These are phyloP conservation scores for Hypomecis punctinalis DNA, from an alignment of 2,888 invertebrate species.

Conservation along the genomic window DNA sequence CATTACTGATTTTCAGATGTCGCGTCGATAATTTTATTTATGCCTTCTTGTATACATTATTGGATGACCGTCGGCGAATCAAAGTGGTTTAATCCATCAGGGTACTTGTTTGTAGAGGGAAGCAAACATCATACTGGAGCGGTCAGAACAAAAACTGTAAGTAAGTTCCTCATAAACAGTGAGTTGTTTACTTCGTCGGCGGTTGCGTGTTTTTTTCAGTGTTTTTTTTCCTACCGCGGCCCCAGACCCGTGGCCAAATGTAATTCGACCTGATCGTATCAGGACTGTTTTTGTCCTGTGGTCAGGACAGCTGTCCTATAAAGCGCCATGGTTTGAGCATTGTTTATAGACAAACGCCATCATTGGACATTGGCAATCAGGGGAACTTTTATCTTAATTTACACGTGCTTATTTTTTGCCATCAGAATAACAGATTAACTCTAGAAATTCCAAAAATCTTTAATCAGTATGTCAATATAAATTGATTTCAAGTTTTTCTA, in stretches of 20 bases:
- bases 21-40: constrained; percentile 66
- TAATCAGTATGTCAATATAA: neutral
- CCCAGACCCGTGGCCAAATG: constrained; percentile 72
- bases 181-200: constrained; percentile 70
- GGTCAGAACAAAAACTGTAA: constrained; percentile 58
- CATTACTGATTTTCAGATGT: constrained; percentile 51
- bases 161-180: constrained; percentile 68
- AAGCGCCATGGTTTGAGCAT: constrained; percentile 67
- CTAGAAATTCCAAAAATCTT: neutral
- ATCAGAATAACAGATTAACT: constrained; percentile 1
- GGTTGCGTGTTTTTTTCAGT: constrained; percentile 59
- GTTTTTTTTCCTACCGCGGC: constrained; percentile 66
- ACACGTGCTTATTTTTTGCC: constrained; percentile 11
- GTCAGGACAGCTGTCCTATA: constrained; percentile 81
- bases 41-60: constrained; percentile 50
- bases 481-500: neutral
- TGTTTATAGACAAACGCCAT: constrained; percentile 69
- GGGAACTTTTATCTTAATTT: constrained; percentile 34
- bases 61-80: constrained; percentile 60
- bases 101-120: constrained; percentile 56
- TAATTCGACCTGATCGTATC: constrained; percentile 84
- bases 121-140: constrained; percentile 54
- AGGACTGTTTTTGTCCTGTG: constrained; percentile 78
- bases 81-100: constrained; percentile 53
- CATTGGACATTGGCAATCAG: constrained; percentile 39